Conservation (phyloP, 2,797 vertebrate species). For the Macropodus opercularis region DNA sequence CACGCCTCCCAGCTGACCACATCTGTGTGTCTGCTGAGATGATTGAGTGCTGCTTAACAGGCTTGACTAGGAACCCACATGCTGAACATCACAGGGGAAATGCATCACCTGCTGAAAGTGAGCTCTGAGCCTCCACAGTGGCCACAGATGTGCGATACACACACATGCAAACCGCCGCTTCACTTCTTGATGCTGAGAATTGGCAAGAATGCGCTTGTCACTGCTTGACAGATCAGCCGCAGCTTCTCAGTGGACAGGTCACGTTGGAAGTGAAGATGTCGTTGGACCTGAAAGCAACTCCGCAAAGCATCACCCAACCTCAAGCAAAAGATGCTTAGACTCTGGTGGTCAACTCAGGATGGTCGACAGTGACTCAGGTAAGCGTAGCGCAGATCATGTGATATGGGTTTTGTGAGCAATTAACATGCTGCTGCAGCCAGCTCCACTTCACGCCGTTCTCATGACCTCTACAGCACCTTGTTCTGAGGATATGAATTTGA, state of each 20-base stretch:
- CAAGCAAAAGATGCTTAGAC: slow-evolving; percentile 24
- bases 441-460: slow-evolving; percentile 51
- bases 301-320: slow-evolving; percentile 48
- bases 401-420: slow-evolving; percentile 19
- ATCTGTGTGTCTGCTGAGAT: slow-evolving; percentile 69
- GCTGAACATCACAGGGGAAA: slow-evolving; percentile 73
- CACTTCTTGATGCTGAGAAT: neutral
- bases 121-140: slow-evolving; percentile 42
- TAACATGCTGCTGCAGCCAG: slow-evolving; percentile 20
- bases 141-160: slow-evolving; percentile 49
- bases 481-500: slow-evolving; percentile 62
- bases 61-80: slow-evolving; percentile 79
- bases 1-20: slow-evolving; percentile 61
- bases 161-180: no score
- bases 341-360: slow-evolving; percentile 15
- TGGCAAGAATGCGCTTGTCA: slow-evolving; percentile 11
- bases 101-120: slow-evolving; percentile 71
- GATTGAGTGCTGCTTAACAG: slow-evolving; percentile 71
- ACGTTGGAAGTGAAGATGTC: slow-evolving; percentile 51
- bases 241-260: slow-evolving; percentile 40
- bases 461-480: slow-evolving; percentile 69
- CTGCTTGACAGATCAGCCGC: slow-evolving; percentile 34
- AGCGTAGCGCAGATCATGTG: neutral
- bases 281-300: slow-evolving; percentile 53
- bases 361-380: slow-evolving; percentile 9